Evolutionary conservation across 2,113 vertebrate species (phyloP), one percentile per base, ranked within the genome.

Genomic region (Manacus vitellinus): DNA sequence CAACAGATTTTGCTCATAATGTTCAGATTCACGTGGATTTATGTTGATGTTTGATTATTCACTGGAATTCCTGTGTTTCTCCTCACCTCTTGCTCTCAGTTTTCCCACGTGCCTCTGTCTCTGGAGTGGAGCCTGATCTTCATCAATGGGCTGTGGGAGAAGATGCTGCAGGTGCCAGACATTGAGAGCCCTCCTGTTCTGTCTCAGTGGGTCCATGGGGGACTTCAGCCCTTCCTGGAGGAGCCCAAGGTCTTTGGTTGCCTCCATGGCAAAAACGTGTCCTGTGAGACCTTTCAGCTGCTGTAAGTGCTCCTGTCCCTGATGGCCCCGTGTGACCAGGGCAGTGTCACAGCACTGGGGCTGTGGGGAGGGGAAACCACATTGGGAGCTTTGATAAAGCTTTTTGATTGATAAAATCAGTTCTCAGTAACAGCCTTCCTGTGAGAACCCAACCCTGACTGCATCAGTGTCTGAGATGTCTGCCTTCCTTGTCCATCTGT

Each of bases 221-320:
- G 78, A 1, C 68, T 96, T 5, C 67, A 58, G 47, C 83, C 96
- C 0, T 96, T 97, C 85, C 71, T 97, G 71, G 20, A 6, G 0
- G 0, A 92, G 1, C 86, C 91, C 28, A 7, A 41, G 33, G 33
- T 85, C 35, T 91, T 85, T 12, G 28, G 61, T n/a, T 97, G 97
- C 51, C 94, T 97, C 37, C 87, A 2, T 52, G 80, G 43, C 72
- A 96, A 96, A 61, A 94, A 49, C 0, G 30, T 89, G 39, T 76
- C 20, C 23, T 97, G 97, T 33, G 63, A 66, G 63, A 43, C 14
- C 0, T 96, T 97, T 58, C 92, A 8, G 75, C 52, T 41, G 47
- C 24, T 96, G 96, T 97, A 61, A 97, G 96, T 97, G 74, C n/a
- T 63, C 31, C 27, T n/a, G 47, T 22, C 54, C 55, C 51, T 17